Evolutionary conservation across 1,140 invertebrate species (phyloP), one percentile per base, ranked within the genome.

Genomic region (Zaprionus inermis): DNA sequence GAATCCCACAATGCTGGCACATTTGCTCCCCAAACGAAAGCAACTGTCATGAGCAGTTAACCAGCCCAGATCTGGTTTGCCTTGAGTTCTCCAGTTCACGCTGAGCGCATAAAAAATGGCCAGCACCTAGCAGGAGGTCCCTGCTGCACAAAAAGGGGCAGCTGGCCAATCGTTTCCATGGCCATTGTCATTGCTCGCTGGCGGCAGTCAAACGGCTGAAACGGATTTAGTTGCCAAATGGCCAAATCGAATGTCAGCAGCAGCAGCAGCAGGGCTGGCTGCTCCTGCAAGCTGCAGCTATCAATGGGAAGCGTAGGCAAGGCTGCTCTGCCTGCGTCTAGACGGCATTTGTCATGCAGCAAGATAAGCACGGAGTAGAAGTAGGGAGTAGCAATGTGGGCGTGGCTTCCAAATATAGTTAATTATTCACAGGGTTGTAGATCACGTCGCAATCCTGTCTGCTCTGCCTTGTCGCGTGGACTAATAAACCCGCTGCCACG

Each of bases 291-390:
- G 65, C 44, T 86, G 78, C 82, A 82, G 55, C 66, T 73, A 64
- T 75, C 75, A 81, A 79, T 54, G 66, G 63, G 66, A 76, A 84
- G 84, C 79, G 80, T 68, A 63, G 20, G 46, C 54, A 32, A 65
- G 77, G 54, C 76, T 70, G 59, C 24, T 32, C 65, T 72, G 79
- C 44, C 58, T 22, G 69, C 52, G 83, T 86, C 83, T 86, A 86
- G 83, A 86, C 83, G 70, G 73, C 84, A 86, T 86, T 86, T 86
- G 73, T 86, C 83, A 86, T 83, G 69, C 76, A 36, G 12, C 6
- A 49, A 32, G 16, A 59, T 28, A 28, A 4, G 24, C 24, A 7
- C 5, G 36, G 32, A n/a, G 9, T n/a, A 20, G 11, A 24, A n/a
- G 24, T 1, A 5, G 32, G 28, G 5, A 12, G 18, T 20, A 46